Base-by-base conservation (phyloP, 2,113 vertebrate genomes). In the Danionella cerebrum region DNA sequence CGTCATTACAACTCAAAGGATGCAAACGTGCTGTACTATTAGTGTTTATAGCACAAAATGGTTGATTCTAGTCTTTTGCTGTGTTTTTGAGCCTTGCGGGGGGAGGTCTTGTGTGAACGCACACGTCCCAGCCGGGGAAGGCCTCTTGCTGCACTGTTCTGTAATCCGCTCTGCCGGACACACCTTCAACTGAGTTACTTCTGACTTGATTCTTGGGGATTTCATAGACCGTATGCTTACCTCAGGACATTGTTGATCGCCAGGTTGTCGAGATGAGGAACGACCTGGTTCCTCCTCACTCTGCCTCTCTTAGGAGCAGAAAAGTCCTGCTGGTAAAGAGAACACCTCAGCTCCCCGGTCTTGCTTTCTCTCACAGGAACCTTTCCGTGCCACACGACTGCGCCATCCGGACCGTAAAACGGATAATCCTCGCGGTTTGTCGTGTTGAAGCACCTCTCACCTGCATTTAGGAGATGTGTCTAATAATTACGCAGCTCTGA, bases 201-300 rank as follows among this genome's bases (percentile, higher is more conserved):
- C n/a, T n/a, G n/a, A n/a, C n/a, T n/a, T n/a, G n/a, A n/a, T n/a
- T n/a, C n/a, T n/a, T n/a, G n/a, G n/a, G n/a, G n/a, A n/a, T n/a
- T n/a, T n/a, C n/a, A n/a, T n/a, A n/a, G n/a, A n/a, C n/a, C n/a
- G 31, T 41, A 19, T 12, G 45, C 78, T 77, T 69, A 84, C 88
- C 81, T 75, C 67, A 85, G 77, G 18, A 80, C 69, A 10, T 77
- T 76, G 74, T 91, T 90, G 51, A 90, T 83, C n/a, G 70, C 78
- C 0, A 91, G 85, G 79, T 90, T 90, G 74, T 89, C 88, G 2
- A 79, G 74, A 19, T 79, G 80, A 0, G 85, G 87, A 3, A 66
- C 31, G 19, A 76, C 81, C 4, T 78, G 83, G 5, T 74, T 78
- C 65, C 71, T 71, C 65, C 78, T 85, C 55, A 69, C 71, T 6